These are phyloP conservation scores for Lycophotia porphyrea DNA, from an alignment of 2,888 invertebrate species.

Conservation along the genomic window DNA sequence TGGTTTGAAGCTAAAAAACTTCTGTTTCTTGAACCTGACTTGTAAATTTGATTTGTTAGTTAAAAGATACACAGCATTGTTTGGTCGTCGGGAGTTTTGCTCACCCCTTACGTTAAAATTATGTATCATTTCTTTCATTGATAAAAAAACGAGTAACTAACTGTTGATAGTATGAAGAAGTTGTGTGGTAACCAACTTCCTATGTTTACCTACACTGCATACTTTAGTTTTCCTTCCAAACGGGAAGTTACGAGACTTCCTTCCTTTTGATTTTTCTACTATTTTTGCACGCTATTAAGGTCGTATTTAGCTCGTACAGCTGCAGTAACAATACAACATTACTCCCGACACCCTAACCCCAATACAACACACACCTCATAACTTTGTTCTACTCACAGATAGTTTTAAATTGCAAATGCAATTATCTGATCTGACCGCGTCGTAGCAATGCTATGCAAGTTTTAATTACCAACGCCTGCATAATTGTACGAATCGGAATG, in stretches of 20 bases:
- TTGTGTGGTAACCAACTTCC: slow-evolving; percentile 30
- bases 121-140: neutral
- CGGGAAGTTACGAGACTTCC: slow-evolving; percentile 44
- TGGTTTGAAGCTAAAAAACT: neutral
- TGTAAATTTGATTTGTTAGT: neutral
- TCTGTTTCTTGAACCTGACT: neutral
- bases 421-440: slow-evolving; percentile 70
- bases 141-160: neutral
- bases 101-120: neutral
- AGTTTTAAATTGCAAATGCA: slow-evolving; percentile 79
- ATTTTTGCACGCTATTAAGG: neutral
- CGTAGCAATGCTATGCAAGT: slow-evolving; percentile 64
- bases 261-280: slow-evolving; percentile 14
- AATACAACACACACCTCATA: slow-evolving; percentile 56
- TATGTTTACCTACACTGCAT: neutral
- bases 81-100: neutral
- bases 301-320: neutral
- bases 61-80: too few species aligned
- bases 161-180: neutral
- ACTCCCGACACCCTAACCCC: slow-evolving; percentile 36
- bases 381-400: slow-evolving; percentile 67
- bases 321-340: slow-evolving; percentile 24
- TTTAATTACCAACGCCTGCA: slow-evolving; percentile 73
- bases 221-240: slow-evolving; percentile 29
- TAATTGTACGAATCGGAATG: slow-evolving; percentile 69